Evolutionary conservation across 2,888 invertebrate genomes (phyloP).

Genomic region (Resseliella maxima): DNA sequence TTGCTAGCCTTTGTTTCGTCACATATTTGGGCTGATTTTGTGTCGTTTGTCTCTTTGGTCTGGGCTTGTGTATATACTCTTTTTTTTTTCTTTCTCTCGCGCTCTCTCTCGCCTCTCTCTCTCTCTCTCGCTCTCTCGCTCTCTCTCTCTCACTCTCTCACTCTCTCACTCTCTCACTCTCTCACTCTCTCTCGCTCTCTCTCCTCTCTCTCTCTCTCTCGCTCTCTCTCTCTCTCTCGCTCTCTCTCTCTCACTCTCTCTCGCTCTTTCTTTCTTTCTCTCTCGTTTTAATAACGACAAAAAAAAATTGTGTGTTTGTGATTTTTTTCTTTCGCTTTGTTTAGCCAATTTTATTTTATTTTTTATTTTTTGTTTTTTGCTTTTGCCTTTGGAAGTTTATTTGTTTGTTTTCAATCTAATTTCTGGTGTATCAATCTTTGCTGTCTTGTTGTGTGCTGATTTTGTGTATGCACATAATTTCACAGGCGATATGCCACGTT

Average conservation of each 20-base stretch:
- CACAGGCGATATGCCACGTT: slow-evolving; percentile 44
- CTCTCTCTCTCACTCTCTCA: neutral
- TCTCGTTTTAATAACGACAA: too few species aligned
- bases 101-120: slow-evolving; percentile 6
- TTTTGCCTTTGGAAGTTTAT: neutral
- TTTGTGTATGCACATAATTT: slow-evolving; percentile 46
- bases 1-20: neutral
- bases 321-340: too few species aligned
- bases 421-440: slow-evolving; percentile 51
- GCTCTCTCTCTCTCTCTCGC: neutral
- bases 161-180: neutral
- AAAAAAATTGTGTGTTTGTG: too few species aligned
- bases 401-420: slow-evolving; percentile 40
- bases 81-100: neutral
- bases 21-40: neutral
- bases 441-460: neutral
- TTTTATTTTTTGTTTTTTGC: too few species aligned
- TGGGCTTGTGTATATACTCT: neutral
- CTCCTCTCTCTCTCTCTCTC: slow-evolving; percentile 30
- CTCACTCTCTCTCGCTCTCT: neutral
- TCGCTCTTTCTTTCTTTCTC: slow-evolving; percentile 3
- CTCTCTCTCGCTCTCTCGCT: too few species aligned
- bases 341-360: too few species aligned
- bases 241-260: neutral
- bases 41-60: neutral